Base-by-base conservation (phyloP, 2,888 invertebrate species). In the Yponomeuta evonymella region DNA sequence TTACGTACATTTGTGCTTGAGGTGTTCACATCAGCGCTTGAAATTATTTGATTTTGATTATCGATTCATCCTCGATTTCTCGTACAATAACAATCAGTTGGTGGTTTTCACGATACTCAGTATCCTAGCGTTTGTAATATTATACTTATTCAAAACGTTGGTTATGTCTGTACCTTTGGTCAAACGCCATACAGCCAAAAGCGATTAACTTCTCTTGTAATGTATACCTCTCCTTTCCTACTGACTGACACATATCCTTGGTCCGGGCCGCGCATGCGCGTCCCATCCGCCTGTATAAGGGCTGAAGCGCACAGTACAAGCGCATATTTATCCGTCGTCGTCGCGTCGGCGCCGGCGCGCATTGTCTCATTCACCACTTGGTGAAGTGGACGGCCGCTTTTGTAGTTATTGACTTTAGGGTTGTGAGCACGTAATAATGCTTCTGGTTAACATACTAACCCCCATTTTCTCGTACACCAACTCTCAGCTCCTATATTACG, bases 311-410 rank as follows among this genome's bases (percentile, higher is more conserved):
- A 72, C 75, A 74, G 79, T 79, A 81, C 78, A 73, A 77, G 82
- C 83, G 83, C 81, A 84, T 84, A 85, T 82, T 83, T 87, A 87
- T 87, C 86, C 84, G 84, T 84, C 83, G 77, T 71, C 71, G 77
- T 71, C 71, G 70, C 72, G 65, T 29, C 65, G 65, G 67, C 67
- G 72, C 51, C 75, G 77, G 78, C 75, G 76, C 77, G 76, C 78
- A 79, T 77, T 80, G 81, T 81, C 82, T 83, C 81, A 83, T 72
- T 71, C 72, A 83, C 51, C 51, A 58, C 51, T 58, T 83, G 82
- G 79, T 79, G 79, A 43, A 81, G 77, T 76, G 76, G 75, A 74
- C 75, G 65, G 75, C 15, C 79, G 76, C 75, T 79, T 79, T 71
- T 66, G 80, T 58, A 58, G 15, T 58, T 81, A 78, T 81, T 75